A percentile compares a stretch with the other conserved stretches of the same genome.
Evolutionary conservation across 2,797 vertebrate species (phyloP).

Genomic region (Anguilla anguilla): DNA sequence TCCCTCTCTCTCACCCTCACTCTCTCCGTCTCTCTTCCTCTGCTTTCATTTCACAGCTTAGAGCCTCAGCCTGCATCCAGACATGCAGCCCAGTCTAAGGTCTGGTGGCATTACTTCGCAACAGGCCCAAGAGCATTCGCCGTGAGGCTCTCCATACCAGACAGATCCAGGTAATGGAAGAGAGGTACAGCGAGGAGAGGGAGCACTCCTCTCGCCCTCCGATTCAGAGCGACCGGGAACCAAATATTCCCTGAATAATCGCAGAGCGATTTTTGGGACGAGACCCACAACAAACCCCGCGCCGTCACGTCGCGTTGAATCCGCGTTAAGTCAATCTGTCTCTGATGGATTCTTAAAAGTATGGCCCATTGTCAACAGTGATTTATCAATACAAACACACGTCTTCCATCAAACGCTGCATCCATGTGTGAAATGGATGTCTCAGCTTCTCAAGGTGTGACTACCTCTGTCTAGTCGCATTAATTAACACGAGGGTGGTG

Average conservation of each 20-base stretch:
- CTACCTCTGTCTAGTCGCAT: not conserved
- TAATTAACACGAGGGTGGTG: conserved; percentile 2
- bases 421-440: conserved; percentile 71
- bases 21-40: conserved; percentile 55
- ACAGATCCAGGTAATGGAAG: not conserved
- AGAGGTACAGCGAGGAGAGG: not conserved
- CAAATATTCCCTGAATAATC: conserved; percentile 78
- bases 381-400: conserved; percentile 77
- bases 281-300: conserved; percentile 39
- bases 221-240: conserved; percentile 60
- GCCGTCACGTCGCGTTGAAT: not conserved
- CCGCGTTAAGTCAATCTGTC: not conserved
- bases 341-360: not conserved
- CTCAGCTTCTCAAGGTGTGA: not conserved
- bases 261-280: conserved; percentile 60
- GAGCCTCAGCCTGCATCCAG: conserved; percentile 79
- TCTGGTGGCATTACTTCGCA: conserved; percentile 71
- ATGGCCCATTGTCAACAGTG: conserved; percentile 69
- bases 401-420: conserved; percentile 72
- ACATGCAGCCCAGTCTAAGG: conserved; percentile 83
- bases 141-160: not conserved
- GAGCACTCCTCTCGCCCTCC: conserved; percentile 37
- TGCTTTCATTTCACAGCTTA: conserved; percentile 82
- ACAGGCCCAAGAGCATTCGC: conserved; percentile 41
- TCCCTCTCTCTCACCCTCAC: conserved; percentile 1